Evolutionary conservation across 2,888 invertebrate species (phyloP).

Genomic region (Apomyelois bistriatella): DNA sequence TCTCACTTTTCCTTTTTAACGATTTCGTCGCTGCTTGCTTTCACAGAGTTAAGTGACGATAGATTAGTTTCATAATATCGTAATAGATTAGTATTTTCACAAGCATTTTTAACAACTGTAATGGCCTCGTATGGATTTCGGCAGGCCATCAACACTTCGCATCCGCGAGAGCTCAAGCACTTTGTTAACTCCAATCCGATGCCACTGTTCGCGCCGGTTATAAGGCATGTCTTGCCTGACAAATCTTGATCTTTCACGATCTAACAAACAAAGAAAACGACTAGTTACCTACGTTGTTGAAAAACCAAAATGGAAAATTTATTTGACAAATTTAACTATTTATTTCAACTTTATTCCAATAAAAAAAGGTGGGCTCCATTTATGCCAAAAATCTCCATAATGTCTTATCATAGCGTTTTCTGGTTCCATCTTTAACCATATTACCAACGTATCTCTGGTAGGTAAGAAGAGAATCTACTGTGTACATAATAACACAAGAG

Average conservation of each 20-base stretch:
- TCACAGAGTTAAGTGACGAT: conserved; percentile 59
- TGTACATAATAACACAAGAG: too few species aligned
- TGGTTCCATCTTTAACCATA: too few species aligned
- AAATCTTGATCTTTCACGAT: conserved; percentile 90
- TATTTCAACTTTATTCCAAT: too few species aligned
- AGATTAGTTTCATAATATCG: conserved; percentile 54
- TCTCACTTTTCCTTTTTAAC: conserved; percentile 42
- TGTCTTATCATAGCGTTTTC: too few species aligned
- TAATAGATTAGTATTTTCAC: conserved; percentile 37
- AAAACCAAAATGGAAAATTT: too few species aligned
- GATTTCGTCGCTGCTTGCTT: conserved; percentile 48
- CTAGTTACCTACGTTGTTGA: too few species aligned
- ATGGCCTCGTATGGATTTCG: conserved; percentile 84
- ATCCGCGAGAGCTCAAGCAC: conserved; percentile 89
- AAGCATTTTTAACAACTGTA: conserved; percentile 37
- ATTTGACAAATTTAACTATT: too few species aligned
- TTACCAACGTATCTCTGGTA: too few species aligned
- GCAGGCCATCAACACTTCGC: conserved; percentile 92
- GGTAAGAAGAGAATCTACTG: too few species aligned
- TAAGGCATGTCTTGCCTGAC: conserved; percentile 87
- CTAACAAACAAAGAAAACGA: conserved; percentile 36
- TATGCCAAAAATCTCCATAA: too few species aligned
- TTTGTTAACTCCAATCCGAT: conserved; percentile 95
- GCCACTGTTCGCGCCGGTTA: conserved; percentile 97
- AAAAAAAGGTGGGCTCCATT: too few species aligned